A percentile compares a stretch with the other conserved stretches of the same genome.
phyloP scores from a whole-genome alignment of 2,113 vertebrate genomes.

The Hoplias malabaricus region DNA sequence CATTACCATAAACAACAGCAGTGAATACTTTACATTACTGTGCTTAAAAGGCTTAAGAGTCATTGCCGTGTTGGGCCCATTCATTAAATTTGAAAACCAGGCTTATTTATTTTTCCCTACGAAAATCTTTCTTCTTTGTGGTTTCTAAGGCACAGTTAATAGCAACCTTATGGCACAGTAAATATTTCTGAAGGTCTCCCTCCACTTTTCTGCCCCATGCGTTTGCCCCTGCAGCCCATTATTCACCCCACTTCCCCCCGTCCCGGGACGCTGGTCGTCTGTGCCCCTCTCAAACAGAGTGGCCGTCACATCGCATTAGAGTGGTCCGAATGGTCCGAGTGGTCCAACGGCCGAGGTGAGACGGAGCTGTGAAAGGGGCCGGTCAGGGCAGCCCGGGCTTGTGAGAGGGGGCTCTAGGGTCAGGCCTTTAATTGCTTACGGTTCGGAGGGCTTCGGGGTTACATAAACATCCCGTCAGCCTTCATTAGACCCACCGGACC shows the following conservation, averaged over 20 bases:
- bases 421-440: slow-evolving; percentile 72
- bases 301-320: slow-evolving; percentile 77
- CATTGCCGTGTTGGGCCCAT: too few species aligned
- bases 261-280: slow-evolving; percentile 13
- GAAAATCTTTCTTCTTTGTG: slow-evolving; percentile 28
- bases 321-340: too few species aligned
- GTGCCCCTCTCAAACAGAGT: slow-evolving; percentile 21
- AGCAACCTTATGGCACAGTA: slow-evolving; percentile 33
- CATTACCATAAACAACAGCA: background rate
- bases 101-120: background rate
- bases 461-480: slow-evolving; percentile 78
- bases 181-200: slow-evolving; percentile 17
- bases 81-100: background rate
- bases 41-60: too few species aligned
- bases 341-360: slow-evolving; percentile 56
- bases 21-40: background rate
- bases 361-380: slow-evolving; percentile 73
- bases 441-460: slow-evolving; percentile 76
- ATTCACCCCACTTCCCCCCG: slow-evolving; percentile 4
- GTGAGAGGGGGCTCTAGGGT: slow-evolving; percentile 65
- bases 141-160: slow-evolving; percentile 32
- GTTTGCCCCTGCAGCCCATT: slow-evolving; percentile 9
- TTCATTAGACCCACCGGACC: slow-evolving; percentile 67
- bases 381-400: slow-evolving; percentile 40
- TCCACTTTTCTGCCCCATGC: background rate